Evolutionary conservation across 2,888 invertebrate species (phyloP), one percentile per base, ranked within the genome.

Genomic region (Capitulum mitella): DNA sequence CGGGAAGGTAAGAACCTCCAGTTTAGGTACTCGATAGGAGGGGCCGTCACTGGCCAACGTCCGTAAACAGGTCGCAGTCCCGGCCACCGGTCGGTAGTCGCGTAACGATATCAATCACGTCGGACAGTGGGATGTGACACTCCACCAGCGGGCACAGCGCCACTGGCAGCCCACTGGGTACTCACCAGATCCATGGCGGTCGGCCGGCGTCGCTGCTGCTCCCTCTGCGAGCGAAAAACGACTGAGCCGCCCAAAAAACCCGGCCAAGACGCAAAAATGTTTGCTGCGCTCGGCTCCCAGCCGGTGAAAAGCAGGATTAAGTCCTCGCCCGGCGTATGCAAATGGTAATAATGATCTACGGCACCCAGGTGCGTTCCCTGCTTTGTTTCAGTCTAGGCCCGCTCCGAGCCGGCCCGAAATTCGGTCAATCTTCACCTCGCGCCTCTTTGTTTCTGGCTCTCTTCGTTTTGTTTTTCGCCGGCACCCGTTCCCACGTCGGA

Each of bases 281-380:
- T 70, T 70, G 70, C 70, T 40, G 14, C 70, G 70, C 26, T 34
- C 19, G 2, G 34, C 43, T 43, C 37, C 37, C 34, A 40, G 3
- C 37, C 40, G 26, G 26, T 70, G 37, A 70, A 70, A 70, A 40
- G 40, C 40, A 37, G 70, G 70, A 70, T 70, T 70, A 70, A 34
- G 70, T 26, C 70, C 1, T 37, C 29, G 58, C n/a, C 8, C 26
- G 29, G 37, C 40, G 26, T 70, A 70, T 70, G 70, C 70, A 70
- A 70, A 70, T 70, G 70, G 37, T 70, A 70, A 70, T 40, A 40
- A 70, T 70, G 70, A 70, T 70, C 70, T 70, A 70, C 70, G 1
- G 70, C 22, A 6, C 19, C 37, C 70, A 40, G 40, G 29, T 70
- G 70, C 22, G 26, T 10, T 0, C 37, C 37, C 10, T 26, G 22